phyloP scores from a whole-genome alignment of 2,113 vertebrate genomes.

The Antechinus stuartii region DNA sequence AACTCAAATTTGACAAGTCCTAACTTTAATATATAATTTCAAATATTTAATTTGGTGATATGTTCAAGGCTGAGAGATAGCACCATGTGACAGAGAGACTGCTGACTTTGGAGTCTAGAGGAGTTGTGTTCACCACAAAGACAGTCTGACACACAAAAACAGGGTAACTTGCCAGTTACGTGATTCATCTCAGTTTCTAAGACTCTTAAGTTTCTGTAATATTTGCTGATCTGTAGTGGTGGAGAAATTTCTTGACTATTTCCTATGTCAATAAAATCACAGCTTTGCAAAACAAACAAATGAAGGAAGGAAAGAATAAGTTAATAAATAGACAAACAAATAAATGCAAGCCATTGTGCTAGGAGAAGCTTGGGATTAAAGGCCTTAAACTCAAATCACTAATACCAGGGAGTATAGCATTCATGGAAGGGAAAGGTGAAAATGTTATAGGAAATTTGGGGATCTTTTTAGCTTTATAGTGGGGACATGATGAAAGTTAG shows the following conservation, averaged over 20 bases:
- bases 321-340: neutral
- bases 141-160: neutral
- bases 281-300: neutral
- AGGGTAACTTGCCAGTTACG: neutral
- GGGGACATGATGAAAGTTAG: neutral
- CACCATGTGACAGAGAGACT: neutral
- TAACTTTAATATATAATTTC: neutral
- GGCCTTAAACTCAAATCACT: neutral
- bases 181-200: neutral
- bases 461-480: neutral
- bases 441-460: neutral
- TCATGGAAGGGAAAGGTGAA: neutral
- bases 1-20: neutral
- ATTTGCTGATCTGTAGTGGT: neutral
- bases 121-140: neutral
- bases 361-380: neutral
- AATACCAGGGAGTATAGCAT: neutral
- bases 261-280: neutral
- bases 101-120: neutral
- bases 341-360: neutral
- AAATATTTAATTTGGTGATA: neutral
- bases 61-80: neutral
- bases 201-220: neutral
- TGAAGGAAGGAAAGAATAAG: no score
- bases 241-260: neutral